These are phyloP conservation scores for Ibidorhyncha struthersii DNA, from an alignment of 2,113 vertebrate genomes.

Conservation along the genomic window DNA sequence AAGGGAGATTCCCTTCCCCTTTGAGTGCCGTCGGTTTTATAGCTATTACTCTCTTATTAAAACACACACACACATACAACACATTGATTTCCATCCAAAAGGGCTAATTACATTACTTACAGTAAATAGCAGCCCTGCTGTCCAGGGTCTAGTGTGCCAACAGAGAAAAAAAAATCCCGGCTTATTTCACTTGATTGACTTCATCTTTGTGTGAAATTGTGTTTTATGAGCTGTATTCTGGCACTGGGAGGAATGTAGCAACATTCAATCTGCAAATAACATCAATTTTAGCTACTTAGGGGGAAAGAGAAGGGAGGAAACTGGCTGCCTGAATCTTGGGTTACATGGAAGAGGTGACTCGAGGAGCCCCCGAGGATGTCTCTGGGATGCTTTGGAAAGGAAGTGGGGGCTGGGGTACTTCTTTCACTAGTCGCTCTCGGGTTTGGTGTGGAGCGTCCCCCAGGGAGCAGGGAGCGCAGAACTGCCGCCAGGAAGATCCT, in stretches of 20 bases:
- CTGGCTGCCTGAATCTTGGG: conserved; percentile 14
- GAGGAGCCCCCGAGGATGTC: conserved; percentile 48
- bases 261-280: conserved; percentile 73
- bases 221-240: conserved; percentile 77
- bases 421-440: conserved; percentile 10
- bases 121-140: conserved; percentile 80
- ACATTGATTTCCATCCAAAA: conserved; percentile 73
- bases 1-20: conserved; percentile 34
- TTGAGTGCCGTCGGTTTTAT: conserved; percentile 5
- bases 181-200: conserved; percentile 80
- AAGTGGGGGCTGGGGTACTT: conserved; percentile 29
- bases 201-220: conserved; percentile 77
- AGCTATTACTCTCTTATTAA: conserved; percentile 49
- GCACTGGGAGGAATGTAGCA: conserved; percentile 65
- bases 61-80: conserved; percentile 43
- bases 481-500: conserved; percentile 42
- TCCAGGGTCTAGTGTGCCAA: conserved; percentile 70
- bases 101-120: conserved; percentile 82
- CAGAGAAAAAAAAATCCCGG: conserved; percentile 31
- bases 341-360: conserved; percentile 60
- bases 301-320: conserved; percentile 32
- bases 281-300: conserved; percentile 66
- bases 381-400: conserved; percentile 48
- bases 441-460: conserved; percentile 21
- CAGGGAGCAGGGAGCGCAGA: not conserved